Conservation (phyloP, 2,797 vertebrate species). For the Ceryle rudis region DNA sequence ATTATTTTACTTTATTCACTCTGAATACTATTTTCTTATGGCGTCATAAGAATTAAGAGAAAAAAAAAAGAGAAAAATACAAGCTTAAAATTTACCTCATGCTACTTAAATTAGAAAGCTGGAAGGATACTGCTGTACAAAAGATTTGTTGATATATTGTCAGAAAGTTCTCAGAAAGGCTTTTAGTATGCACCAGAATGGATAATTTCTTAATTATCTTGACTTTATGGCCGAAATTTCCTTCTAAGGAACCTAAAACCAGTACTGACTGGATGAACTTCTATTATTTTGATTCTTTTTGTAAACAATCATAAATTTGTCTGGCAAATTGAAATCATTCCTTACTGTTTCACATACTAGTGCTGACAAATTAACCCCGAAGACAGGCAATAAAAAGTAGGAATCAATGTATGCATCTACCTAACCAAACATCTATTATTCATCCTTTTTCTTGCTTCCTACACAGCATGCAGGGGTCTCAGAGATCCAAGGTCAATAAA, state of each 20-base stretch:
- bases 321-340: background rate
- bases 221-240: background rate
- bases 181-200: background rate
- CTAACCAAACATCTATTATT: conserved; percentile 69
- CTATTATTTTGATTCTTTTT: background rate
- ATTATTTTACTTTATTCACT: background rate
- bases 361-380: conserved; percentile 35
- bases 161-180: background rate
- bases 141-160: background rate
- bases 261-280: background rate
- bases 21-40: background rate
- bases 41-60: background rate
- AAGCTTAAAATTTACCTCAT: background rate
- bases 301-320: background rate
- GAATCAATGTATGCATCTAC: conserved; percentile 48
- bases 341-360: background rate
- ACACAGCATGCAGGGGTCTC: conserved; percentile 18
- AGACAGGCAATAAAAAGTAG: conserved; percentile 39
- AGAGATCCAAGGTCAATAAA: conserved; percentile 44
- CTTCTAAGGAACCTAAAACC: background rate
- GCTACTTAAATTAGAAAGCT: background rate
- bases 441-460: conserved; percentile 49
- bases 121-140: background rate
- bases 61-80: background rate
- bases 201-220: background rate